These are phyloP conservation scores for Bradypodion pumilum DNA, from an alignment of 2,797 vertebrate species.

Conservation along the genomic window DNA sequence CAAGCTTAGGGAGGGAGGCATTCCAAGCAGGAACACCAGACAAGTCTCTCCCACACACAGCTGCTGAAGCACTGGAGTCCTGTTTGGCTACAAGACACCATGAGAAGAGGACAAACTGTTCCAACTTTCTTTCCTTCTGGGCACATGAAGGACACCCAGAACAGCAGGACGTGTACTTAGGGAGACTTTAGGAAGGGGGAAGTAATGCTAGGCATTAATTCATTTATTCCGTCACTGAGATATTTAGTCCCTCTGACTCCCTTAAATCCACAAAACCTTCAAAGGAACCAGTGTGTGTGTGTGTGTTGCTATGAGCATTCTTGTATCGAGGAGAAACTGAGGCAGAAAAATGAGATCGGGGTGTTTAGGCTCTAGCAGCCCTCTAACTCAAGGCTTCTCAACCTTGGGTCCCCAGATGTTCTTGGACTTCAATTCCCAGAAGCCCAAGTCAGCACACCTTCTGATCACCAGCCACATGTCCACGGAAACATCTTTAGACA, in stretches of 20 bases:
- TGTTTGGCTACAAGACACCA: conserved; percentile 42
- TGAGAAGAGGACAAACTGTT: conserved; percentile 34
- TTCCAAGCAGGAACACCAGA: not conserved
- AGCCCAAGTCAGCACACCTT: too few species aligned
- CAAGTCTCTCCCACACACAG: conserved; percentile 50
- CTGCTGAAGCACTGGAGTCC: conserved; percentile 39
- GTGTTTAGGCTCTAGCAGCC: too few species aligned
- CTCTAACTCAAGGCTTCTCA: too few species aligned
- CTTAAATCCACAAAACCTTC: not conserved
- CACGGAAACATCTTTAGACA: too few species aligned
- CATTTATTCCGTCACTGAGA: not conserved
- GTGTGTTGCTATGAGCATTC: not conserved
- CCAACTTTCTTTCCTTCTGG: not conserved
- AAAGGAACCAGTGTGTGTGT: not conserved
- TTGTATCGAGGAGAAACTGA: not conserved
- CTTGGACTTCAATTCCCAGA: too few species aligned
- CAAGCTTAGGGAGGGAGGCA: conserved; percentile 29
- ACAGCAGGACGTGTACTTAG: conserved; percentile 36
- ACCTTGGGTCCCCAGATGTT: too few species aligned
- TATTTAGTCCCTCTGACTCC: not conserved
- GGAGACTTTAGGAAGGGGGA: conserved; percentile 39
- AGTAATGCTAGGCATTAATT: not conserved
- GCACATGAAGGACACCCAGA: conserved; percentile 19
- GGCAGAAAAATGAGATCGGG: not conserved
- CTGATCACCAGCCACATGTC: too few species aligned